Evolutionary conservation across 2,797 vertebrate genomes (phyloP).

Genomic region (Eulemur albifrons): DNA sequence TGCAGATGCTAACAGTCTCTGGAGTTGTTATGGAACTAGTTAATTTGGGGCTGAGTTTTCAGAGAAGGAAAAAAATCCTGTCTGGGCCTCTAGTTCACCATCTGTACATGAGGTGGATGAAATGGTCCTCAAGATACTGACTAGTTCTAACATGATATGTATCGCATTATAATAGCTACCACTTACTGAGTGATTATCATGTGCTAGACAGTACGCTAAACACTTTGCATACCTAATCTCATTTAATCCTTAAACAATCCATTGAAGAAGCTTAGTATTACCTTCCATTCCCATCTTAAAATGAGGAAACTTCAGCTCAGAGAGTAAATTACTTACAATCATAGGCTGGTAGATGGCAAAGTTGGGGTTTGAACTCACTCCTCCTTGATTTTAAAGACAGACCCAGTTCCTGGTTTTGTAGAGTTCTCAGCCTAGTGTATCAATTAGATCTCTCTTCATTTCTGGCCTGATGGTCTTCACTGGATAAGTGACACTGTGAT

Average conservation of each 20-base stretch:
- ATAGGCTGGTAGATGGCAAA: background rate
- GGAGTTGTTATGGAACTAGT: background rate
- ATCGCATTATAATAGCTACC: background rate
- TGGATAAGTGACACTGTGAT: background rate
- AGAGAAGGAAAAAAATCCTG: background rate
- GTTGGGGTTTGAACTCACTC: background rate
- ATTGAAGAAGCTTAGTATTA: background rate
- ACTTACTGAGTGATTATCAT: background rate
- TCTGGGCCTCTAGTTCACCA: background rate
- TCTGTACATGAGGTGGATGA: background rate
- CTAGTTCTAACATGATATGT: background rate
- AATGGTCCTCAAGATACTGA: background rate
- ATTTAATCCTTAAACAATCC: constrained; percentile 26
- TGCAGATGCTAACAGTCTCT: background rate
- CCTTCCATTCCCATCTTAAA: background rate
- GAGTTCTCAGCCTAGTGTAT: background rate
- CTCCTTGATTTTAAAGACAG: background rate
- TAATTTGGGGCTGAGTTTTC: background rate
- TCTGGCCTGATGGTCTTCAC: background rate
- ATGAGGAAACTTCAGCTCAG: background rate
- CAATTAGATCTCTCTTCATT: background rate
- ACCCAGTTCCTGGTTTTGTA: background rate
- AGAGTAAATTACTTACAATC: background rate
- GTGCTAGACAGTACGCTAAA: background rate
- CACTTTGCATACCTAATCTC: background rate